Evolutionary conservation across 2,797 vertebrate genomes (phyloP).

Genomic region (Tinamus major): DNA sequence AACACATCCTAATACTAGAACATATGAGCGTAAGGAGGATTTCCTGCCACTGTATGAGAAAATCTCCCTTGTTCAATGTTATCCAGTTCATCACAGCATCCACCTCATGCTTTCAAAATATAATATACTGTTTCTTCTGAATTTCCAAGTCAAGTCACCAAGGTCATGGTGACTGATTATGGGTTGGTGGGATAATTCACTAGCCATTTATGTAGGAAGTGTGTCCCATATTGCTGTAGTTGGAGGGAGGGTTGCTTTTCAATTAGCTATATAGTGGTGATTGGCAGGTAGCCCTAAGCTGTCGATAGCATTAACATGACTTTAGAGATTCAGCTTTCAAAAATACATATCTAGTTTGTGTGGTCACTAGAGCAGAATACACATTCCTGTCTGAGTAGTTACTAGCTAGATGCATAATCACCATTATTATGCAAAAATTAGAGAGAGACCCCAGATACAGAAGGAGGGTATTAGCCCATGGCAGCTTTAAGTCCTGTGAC

Average conservation of each 20-base stretch:
- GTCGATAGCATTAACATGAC: neutral
- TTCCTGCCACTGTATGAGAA: neutral
- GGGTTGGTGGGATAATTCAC: neutral
- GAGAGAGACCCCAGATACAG: neutral
- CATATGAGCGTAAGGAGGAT: neutral
- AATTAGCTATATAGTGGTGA: neutral
- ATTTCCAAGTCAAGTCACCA: neutral
- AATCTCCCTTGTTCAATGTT: neutral
- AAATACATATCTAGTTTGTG: neutral
- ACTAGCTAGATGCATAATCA: neutral
- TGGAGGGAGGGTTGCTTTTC: neutral
- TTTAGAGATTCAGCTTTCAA: neutral
- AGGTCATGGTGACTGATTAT: neutral
- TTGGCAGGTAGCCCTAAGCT: neutral
- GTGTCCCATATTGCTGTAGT: neutral
- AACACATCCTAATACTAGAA: neutral
- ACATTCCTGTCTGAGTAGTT: neutral
- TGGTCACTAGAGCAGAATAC: neutral
- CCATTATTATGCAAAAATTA: neutral
- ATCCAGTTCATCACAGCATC: neutral
- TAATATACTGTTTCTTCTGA: neutral
- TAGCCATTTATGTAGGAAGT: neutral
- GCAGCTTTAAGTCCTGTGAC: accelerated
- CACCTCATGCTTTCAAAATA: neutral
- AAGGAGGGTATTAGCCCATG: neutral